Base-by-base conservation (phyloP, 2,113 vertebrate genomes). In the Lipotes vexillifer region DNA sequence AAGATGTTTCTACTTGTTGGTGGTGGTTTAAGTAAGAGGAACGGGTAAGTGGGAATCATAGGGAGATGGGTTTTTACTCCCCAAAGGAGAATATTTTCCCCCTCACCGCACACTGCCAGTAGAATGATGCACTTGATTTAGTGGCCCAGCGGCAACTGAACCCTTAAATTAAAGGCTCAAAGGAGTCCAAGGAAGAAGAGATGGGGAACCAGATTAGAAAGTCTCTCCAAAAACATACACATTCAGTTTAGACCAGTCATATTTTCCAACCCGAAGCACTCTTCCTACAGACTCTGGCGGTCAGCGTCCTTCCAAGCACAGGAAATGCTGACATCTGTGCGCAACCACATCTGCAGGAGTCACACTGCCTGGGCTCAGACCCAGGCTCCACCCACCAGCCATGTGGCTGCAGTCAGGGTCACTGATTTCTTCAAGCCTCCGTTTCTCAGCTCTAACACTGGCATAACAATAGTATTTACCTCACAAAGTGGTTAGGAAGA, bases 271-370 rank as follows among this genome's bases (percentile, higher is more conserved):
- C 27, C 33, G 23, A 23, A n/a, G 52, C 15, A 3, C 23, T 33
- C 65, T 25, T 59, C 52, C 46, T 52, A 7, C 33, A 10, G 29
- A 81, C 25, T 23, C 5, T 2, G 23, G 23, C 9, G 4, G n/a
- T 20, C 11, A 12, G 61, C 8, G 0, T 69, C 55, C 33, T 57
- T 63, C 49, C 8, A n/a, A 9, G 36, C 1, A 0, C 15, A 1
- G 10, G 31, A 46, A 68, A 25, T 23, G 59, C 59, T 6, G 25
- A 52, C 29, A 5, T 66, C 23, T 12, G 15, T 33, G 66, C 15
- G 29, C 11, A 25, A 36, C n/a, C 29, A 15, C 29, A 44, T 46
- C 63, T 65, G 38, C 29, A 29, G 6, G 18, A 38, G 41, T 38
- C 59, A 65, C 9, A 71, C 68, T 18, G 17, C 27, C 61, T 33